Conservation (phyloP, 1,140 invertebrate species). For the Diachasmimorpha longicaudata region DNA sequence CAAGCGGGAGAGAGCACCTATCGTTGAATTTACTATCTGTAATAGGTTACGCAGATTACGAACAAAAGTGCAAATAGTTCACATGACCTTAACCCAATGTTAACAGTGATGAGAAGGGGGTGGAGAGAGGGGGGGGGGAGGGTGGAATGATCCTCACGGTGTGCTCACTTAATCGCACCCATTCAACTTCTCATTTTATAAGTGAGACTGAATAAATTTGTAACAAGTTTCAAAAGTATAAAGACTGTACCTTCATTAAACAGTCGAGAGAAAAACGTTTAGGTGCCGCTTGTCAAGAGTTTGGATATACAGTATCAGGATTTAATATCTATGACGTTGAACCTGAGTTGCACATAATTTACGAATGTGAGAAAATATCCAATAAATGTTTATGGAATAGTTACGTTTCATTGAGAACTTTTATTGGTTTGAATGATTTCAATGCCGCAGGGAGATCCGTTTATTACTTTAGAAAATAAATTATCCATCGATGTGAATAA, state of each 20-base stretch:
- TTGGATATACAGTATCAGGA: background rate
- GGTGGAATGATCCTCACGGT: background rate
- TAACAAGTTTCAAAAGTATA: background rate
- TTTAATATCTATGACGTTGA: background rate
- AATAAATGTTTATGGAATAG: background rate
- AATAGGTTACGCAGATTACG: conserved; percentile 53
- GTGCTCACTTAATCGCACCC: background rate
- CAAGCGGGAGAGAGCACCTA: conserved; percentile 29
- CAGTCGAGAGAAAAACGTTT: background rate
- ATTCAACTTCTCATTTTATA: background rate
- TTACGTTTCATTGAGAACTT: background rate
- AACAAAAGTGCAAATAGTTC: conserved; percentile 57
- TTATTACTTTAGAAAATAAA: background rate
- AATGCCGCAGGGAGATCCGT: background rate
- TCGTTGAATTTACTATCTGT: conserved; percentile 52
- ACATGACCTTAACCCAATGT: conserved; percentile 53
- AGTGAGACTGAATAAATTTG: background rate
- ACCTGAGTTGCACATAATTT: background rate
- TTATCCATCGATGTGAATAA: background rate
- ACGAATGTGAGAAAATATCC: background rate
- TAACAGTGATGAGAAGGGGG: no score
- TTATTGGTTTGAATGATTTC: no score
- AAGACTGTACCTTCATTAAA: background rate
- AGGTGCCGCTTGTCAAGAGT: background rate
- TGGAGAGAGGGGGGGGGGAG: no score